Conservation (phyloP, 2,113 vertebrate species). For the Microtus oregoni region DNA sequence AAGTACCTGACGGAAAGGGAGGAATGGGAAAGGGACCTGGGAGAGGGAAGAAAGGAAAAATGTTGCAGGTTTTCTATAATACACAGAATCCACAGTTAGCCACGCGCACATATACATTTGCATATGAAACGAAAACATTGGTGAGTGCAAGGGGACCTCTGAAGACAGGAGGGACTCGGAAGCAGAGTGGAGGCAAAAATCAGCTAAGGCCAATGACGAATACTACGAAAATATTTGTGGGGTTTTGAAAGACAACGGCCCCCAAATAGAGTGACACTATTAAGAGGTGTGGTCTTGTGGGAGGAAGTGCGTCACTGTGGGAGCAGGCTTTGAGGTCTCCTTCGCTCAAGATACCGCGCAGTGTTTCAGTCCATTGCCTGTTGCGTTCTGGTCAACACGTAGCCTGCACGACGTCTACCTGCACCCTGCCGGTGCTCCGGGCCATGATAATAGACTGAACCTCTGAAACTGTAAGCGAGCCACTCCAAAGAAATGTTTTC, state of each 20-base stretch:
- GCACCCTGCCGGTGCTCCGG: background rate
- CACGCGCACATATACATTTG: background rate
- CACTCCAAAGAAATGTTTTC: background rate
- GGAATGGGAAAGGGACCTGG: too few relatives aligned
- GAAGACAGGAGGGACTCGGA: background rate
- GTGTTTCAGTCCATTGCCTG: background rate
- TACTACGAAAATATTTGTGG: background rate
- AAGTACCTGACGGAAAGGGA: too few relatives aligned
- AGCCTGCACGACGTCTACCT: background rate
- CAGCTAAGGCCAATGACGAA: background rate
- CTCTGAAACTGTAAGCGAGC: background rate
- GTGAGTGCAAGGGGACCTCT: background rate
- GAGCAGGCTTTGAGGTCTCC: background rate
- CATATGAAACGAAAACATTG: background rate
- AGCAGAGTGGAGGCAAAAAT: background rate
- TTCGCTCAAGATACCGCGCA: background rate
- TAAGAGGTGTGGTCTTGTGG: background rate
- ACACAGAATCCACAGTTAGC: background rate
- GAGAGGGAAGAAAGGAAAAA: background rate
- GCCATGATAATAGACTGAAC: background rate
- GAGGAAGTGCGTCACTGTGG: background rate
- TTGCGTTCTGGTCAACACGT: background rate
- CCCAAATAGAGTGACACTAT: background rate
- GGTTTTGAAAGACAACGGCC: background rate
- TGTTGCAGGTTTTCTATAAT: background rate